These are phyloP conservation scores for Diaphora mendica DNA, from an alignment of 2,888 invertebrate genomes.

Conservation along the genomic window DNA sequence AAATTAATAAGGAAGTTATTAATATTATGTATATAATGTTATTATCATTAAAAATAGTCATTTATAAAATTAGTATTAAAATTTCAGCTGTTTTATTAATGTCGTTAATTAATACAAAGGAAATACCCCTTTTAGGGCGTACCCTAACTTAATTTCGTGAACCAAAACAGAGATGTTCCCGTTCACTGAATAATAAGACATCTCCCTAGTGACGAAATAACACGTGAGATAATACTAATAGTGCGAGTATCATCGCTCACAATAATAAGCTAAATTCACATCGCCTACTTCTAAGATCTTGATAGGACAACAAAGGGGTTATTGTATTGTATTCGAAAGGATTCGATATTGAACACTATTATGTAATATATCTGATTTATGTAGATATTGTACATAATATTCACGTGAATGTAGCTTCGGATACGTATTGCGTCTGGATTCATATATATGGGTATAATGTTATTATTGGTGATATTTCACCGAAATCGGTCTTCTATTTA, in stretches of 20 bases:
- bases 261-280: conserved; percentile 59
- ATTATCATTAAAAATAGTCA: conserved; percentile 38
- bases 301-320: conserved; percentile 61
- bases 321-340: conserved; percentile 55
- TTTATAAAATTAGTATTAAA: conserved; percentile 55
- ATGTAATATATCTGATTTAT: conserved; percentile 1
- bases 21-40: no score
- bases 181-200: conserved; percentile 76
- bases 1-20: background rate
- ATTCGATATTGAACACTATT: conserved; percentile 44
- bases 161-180: conserved; percentile 74
- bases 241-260: conserved; percentile 39
- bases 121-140: conserved; percentile 65
- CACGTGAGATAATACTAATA: conserved; percentile 57
- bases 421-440: background rate
- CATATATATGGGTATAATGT: background rate
- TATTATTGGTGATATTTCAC: background rate
- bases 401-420: background rate
- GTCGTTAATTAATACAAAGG: conserved; percentile 67
- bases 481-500: background rate
- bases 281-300: conserved; percentile 60
- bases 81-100: conserved; percentile 73
- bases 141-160: conserved; percentile 75
- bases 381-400: background rate
- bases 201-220: conserved; percentile 75